A percentile compares a stretch with the other conserved stretches of the same genome.
Evolutionary conservation across 1,140 invertebrate genomes (phyloP).

Genomic region (Muscidifurax raptorellus): DNA sequence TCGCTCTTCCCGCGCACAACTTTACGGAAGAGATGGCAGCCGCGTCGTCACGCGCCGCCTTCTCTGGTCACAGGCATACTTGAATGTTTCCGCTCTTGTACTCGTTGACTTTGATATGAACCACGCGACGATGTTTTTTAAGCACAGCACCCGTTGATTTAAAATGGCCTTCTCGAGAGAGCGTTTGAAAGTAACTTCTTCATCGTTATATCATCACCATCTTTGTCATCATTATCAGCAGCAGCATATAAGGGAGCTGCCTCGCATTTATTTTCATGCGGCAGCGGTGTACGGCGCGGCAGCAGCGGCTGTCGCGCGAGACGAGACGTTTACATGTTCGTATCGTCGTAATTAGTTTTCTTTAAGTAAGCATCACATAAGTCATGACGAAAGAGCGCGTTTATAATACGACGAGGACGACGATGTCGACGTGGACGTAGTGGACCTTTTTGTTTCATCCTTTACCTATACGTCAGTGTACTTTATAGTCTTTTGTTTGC

Average conservation of each 20-base stretch:
- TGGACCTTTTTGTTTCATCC: constrained; percentile 22
- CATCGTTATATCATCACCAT: background rate
- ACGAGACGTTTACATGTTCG: constrained; percentile 20
- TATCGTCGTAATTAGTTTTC: background rate
- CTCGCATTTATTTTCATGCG: background rate
- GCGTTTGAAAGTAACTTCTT: constrained; percentile 53
- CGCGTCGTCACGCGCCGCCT: background rate
- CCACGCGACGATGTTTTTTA: constrained; percentile 30
- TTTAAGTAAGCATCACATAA: constrained; percentile 50
- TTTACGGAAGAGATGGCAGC: no score
- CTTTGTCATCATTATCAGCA: constrained; percentile 31
- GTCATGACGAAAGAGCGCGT: constrained; percentile 44
- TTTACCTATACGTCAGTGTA: background rate
- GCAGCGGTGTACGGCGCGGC: background rate
- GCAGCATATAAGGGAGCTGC: constrained; percentile 12
- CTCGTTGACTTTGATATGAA: constrained; percentile 22
- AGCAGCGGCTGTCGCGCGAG: background rate
- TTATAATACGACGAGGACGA: constrained; percentile 29
- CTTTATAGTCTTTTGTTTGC: constrained; percentile 26
- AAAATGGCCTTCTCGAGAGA: constrained; percentile 47
- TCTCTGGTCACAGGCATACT: constrained; percentile 25
- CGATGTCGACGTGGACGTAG: background rate
- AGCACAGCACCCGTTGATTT: constrained; percentile 52
- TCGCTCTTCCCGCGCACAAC: no score
- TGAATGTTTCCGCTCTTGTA: background rate